Evolutionary conservation across 2,113 vertebrate species (phyloP).

Genomic region (Sphaerodactylus townsendi): DNA sequence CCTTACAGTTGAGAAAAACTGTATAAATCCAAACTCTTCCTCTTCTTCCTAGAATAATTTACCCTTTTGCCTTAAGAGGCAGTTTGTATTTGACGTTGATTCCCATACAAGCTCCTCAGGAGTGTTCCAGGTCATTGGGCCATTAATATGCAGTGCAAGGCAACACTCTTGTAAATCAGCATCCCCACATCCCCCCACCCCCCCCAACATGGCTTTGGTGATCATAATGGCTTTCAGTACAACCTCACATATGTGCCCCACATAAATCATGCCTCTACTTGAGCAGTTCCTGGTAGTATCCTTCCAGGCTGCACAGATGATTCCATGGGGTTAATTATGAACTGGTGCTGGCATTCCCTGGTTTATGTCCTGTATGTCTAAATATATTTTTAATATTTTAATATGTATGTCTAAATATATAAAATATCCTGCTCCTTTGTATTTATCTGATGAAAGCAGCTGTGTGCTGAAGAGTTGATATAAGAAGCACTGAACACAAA

Average conservation of each 20-base stretch:
- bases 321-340: background rate
- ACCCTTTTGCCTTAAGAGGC: background rate
- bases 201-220: too few relatives aligned
- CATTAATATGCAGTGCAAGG: background rate
- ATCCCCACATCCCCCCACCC: background rate
- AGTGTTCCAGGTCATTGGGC: background rate
- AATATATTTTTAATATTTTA: too few relatives aligned
- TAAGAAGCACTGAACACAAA: too few relatives aligned
- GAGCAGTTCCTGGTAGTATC: background rate
- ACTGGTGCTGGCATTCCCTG: background rate
- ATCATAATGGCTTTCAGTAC: background rate
- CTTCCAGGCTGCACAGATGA: background rate
- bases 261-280: background rate
- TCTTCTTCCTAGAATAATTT: too few relatives aligned
- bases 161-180: background rate
- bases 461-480: too few relatives aligned
- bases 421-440: too few relatives aligned
- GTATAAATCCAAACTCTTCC: too few relatives aligned
- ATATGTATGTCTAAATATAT: too few relatives aligned
- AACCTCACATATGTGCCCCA: background rate
- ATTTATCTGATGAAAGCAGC: too few relatives aligned
- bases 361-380: too few relatives aligned
- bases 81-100: background rate
- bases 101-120: background rate
- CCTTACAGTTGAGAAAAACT: too few relatives aligned